Evolutionary conservation across 1,140 invertebrate species (phyloP).

Genomic region (Diprion similis): DNA sequence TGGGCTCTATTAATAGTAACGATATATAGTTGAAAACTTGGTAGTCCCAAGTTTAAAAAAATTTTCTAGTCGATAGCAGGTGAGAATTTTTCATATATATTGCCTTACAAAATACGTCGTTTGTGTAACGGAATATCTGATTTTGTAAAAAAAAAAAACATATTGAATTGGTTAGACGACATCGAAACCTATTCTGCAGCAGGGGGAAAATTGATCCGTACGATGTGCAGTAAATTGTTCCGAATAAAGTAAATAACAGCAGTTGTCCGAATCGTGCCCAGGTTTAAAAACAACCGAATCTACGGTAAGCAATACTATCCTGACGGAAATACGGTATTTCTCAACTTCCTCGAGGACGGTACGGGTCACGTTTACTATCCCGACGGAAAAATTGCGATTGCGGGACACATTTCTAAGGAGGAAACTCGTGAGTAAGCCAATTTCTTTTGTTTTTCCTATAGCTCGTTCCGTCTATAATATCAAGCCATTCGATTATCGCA

Average conservation of each 20-base stretch:
- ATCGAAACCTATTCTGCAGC: too few relatives aligned
- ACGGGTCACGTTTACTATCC: slow-evolving; percentile 39
- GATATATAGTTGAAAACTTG: too few relatives aligned
- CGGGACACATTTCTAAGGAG: slow-evolving; percentile 28
- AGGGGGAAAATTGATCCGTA: background rate
- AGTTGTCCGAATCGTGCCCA: background rate
- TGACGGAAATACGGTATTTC: slow-evolving; percentile 29
- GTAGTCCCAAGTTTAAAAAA: too few relatives aligned
- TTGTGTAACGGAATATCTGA: background rate
- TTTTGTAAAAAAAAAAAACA: background rate
- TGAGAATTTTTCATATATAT: too few relatives aligned
- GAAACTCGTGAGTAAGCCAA: background rate
- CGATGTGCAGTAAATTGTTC: background rate
- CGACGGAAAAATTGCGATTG: slow-evolving; percentile 34
- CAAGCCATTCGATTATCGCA: too few relatives aligned
- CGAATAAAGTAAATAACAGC: background rate
- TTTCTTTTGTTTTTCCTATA: too few relatives aligned
- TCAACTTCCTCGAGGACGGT: slow-evolving; percentile 32
- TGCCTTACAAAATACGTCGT: too few relatives aligned
- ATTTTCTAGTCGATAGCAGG: too few relatives aligned
- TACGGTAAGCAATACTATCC: slow-evolving; percentile 29
- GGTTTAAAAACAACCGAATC: slow-evolving; percentile 24
- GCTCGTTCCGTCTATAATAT: too few relatives aligned
- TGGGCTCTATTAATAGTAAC: too few relatives aligned
- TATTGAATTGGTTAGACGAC: too few relatives aligned